Conservation (phyloP, 2,113 vertebrate species). For the Pseudonaja textilis region DNA sequence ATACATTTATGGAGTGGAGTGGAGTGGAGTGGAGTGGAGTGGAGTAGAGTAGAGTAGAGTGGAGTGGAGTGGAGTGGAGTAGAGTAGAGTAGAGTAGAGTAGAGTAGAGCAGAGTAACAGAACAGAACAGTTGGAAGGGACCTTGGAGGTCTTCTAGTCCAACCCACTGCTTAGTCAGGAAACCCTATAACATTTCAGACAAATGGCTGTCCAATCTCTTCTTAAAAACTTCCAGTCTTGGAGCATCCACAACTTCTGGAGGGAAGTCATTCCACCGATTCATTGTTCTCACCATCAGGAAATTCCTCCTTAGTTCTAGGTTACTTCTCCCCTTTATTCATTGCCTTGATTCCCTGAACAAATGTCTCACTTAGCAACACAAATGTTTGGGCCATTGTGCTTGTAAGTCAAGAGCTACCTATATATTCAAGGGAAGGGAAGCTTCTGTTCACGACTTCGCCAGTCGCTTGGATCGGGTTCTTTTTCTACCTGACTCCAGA, state of each 20-base stretch:
- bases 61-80: no score
- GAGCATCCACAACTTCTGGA: background rate
- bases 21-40: no score
- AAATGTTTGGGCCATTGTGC: background rate
- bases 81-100: no score
- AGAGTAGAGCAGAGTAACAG: no score
- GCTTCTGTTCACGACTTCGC: background rate
- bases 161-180: no score
- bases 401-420: background rate
- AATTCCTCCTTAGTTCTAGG: background rate
- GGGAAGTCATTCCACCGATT: background rate
- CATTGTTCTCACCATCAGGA: background rate
- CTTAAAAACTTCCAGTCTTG: background rate
- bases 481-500: accelerated
- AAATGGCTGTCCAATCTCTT: no score
- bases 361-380: background rate
- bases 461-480: background rate
- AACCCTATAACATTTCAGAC: no score
- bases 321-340: background rate
- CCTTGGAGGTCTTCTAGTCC: no score
- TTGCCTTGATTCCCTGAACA: background rate
- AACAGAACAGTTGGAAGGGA: no score
- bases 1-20: no score
- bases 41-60: no score
- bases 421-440: background rate